Base-by-base conservation (phyloP, 92 coral and sea anemone species). In the Montipora capitata region DNA sequence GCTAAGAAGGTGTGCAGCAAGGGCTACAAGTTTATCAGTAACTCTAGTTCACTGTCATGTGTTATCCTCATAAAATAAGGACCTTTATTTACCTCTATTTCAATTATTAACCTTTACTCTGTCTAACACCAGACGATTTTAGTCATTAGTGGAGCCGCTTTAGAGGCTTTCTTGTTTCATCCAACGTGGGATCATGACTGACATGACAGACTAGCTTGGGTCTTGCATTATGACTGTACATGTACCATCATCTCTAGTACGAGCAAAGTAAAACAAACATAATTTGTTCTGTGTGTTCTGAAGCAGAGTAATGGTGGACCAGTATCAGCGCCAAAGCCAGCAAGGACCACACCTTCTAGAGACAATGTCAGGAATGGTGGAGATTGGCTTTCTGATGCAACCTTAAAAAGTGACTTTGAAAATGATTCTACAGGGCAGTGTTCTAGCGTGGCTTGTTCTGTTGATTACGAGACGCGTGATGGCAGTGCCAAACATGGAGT, bases 381-480 rank as follows among this genome's bases (percentile, higher is more conserved):
- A 35, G 80, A 72, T 18, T 18, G 59, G 18, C 45, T 6, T 6
- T 57, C 87, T 39, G 68, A 82, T 6, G 59, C 40, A 16, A 16
- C 61, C 5, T 2, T 73, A 2, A 48, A 74, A 56, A 41, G 77
- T 10, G 74, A 67, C 7, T 14, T 62, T 64, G 85, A 71, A 9
- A 66, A 45, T 7, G 80, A 72, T 39, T 61, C 85, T 0, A 40
- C 70, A 0, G 54, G 63, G 1, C 79, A 49, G 9, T 39, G 70
- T 49, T 77, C 86, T 5, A 45, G 70, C 5, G 72, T 68, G 38
- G 68, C 75, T 4, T 64, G 85, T 64, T 79, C 90, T 86, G 94
- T 95, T 44, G 98, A 95, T 70, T 95, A 91, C 52, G 98, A 95
- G 93, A 95, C 98, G n/a, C 85, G 96, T 14, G 98, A 95, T 72